These are phyloP conservation scores for Halcyon malimbica DNA, from an alignment of 2,113 vertebrate species.

Conservation along the genomic window DNA sequence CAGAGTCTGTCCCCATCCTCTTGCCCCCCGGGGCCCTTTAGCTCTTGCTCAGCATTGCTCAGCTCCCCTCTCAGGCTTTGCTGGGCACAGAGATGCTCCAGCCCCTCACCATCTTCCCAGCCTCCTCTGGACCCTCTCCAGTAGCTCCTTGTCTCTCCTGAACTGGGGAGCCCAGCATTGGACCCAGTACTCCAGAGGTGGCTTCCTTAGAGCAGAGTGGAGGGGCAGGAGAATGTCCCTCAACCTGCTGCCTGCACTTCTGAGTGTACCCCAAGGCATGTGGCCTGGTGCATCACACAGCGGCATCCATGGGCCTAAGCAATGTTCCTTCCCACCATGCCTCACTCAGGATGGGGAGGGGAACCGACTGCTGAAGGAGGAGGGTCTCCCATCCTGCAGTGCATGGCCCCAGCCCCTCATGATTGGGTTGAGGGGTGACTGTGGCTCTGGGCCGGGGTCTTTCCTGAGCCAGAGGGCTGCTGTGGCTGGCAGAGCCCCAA, in stretches of 20 bases:
- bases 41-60: background rate
- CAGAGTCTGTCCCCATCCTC: too few species aligned
- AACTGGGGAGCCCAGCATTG: background rate
- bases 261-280: background rate
- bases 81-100: background rate
- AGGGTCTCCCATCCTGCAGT: background rate
- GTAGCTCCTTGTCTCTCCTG: background rate
- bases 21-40: too few species aligned
- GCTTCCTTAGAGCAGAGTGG: background rate
- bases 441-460: rapidly evolving
- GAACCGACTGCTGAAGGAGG: rapidly evolving
- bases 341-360: rapidly evolving
- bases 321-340: background rate
- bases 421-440: rapidly evolving
- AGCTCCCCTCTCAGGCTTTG: background rate
- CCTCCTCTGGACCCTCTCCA: background rate
- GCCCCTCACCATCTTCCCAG: background rate
- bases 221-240: background rate
- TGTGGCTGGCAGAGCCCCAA: background rate
- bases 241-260: background rate
- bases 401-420: rapidly evolving
- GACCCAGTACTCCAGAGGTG: background rate
- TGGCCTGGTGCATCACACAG: background rate
- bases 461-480: background rate
- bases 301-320: background rate